These are phyloP conservation scores for Camelus bactrianus DNA, from an alignment of 2,113 vertebrate genomes.

Conservation along the genomic window DNA sequence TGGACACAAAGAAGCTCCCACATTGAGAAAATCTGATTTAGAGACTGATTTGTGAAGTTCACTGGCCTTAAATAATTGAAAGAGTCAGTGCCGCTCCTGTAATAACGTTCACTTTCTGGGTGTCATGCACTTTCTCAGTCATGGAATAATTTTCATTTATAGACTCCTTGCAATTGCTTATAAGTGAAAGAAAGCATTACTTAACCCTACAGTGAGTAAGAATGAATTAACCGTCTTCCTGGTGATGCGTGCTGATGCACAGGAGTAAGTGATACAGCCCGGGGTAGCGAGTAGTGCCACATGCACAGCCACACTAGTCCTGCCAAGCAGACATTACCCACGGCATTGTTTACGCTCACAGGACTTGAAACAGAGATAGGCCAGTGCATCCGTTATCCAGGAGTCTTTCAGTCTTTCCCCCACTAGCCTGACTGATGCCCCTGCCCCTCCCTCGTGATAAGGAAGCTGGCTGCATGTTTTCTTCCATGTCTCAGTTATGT, in stretches of 20 bases:
- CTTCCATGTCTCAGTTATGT: no score
- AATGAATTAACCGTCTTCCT: background rate
- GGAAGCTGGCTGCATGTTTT: background rate
- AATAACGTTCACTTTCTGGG: conserved; percentile 2
- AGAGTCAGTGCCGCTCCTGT: background rate
- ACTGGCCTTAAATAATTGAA: conserved; percentile 61
- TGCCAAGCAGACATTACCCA: background rate
- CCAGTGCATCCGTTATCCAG: no score
- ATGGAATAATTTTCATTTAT: background rate
- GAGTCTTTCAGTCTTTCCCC: background rate
- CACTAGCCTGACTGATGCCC: background rate
- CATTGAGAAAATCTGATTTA: conserved; percentile 1
- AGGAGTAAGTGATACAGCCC: background rate
- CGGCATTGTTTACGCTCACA: background rate
- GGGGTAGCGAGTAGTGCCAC: background rate
- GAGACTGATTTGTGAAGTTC: conserved; percentile 56
- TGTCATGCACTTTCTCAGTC: background rate
- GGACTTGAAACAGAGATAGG: background rate
- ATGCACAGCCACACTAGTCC: background rate
- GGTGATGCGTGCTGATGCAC: background rate
- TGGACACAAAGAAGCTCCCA: background rate
- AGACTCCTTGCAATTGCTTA: background rate
- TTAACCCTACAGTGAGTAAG: background rate
- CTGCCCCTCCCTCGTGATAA: background rate
- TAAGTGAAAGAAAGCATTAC: conserved; percentile 24